A percentile compares a stretch with the other conserved stretches of the same genome.
Evolutionary conservation across 2,113 vertebrate species (phyloP).

Genomic region (Mus spicilegus): DNA sequence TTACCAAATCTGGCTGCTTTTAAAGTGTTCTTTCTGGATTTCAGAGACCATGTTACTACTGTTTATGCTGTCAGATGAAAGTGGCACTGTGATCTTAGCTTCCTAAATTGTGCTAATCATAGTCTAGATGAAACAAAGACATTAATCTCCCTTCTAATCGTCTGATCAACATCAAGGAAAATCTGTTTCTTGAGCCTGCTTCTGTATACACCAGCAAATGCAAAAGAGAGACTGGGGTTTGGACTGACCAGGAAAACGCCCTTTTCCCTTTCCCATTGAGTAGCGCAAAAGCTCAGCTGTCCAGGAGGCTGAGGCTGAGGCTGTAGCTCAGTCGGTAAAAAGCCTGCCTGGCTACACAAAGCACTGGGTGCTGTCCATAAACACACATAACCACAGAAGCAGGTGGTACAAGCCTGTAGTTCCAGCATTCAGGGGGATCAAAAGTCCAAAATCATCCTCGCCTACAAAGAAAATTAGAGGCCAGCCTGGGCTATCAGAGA

Average conservation of each 20-base stretch:
- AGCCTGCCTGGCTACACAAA: not conserved
- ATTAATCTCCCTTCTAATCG: slow-evolving; percentile 27
- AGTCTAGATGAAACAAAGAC: slow-evolving; percentile 8
- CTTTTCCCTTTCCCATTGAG: not conserved
- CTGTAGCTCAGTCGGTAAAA: not conserved
- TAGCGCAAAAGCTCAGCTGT: not conserved
- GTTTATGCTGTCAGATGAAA: not conserved
- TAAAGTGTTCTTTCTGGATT: slow-evolving; percentile 15
- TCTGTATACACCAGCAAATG: not conserved
- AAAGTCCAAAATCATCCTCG: not conserved
- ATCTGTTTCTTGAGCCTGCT: not conserved
- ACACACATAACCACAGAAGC: not conserved
- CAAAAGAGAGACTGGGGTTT: not conserved
- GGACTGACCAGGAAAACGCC: not conserved
- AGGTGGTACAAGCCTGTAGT: not conserved
- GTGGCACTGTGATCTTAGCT: not conserved
- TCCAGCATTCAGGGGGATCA: not conserved
- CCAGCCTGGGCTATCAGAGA: not conserved
- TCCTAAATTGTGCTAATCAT: not conserved
- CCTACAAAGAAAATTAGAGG: not conserved
- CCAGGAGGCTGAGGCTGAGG: not conserved
- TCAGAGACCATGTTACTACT: slow-evolving; percentile 31
- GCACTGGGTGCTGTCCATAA: not conserved
- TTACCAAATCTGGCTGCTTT: slow-evolving; percentile 13
- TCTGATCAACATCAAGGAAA: not conserved